Evolutionary conservation across 1,140 invertebrate genomes (phyloP).

Genomic region (Diuraphis noxia): DNA sequence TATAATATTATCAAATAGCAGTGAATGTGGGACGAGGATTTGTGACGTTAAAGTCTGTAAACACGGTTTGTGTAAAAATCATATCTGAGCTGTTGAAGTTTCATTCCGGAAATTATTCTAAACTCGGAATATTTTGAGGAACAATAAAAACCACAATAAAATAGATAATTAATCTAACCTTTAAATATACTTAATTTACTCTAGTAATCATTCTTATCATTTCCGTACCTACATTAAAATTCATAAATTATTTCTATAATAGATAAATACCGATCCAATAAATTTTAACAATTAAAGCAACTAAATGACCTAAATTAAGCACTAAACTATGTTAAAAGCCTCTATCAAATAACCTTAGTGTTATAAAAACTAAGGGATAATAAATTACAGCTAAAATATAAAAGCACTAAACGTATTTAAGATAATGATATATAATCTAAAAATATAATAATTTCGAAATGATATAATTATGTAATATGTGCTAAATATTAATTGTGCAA

Average conservation of each 20-base stretch:
- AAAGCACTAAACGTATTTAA: constrained; percentile 25
- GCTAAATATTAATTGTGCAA: constrained; percentile 44
- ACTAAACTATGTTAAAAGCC: constrained; percentile 34
- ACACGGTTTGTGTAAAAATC: not conserved
- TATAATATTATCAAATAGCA: not conserved
- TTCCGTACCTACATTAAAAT: not conserved
- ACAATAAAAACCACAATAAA: not conserved
- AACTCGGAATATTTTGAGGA: not conserved
- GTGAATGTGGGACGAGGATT: not conserved
- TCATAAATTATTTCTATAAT: not conserved
- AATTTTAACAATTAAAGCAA: constrained; percentile 16
- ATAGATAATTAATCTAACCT: not conserved
- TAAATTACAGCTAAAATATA: not conserved
- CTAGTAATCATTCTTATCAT: not conserved
- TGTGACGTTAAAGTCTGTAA: not conserved
- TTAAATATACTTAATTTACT: not conserved
- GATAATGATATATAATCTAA: constrained; percentile 1
- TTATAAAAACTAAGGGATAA: not conserved
- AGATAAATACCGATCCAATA: constrained; percentile 2
- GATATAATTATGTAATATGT: constrained; percentile 31
- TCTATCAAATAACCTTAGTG: not conserved
- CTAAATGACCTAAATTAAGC: constrained; percentile 10
- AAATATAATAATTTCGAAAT: constrained; percentile 30
- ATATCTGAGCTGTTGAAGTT: not conserved
- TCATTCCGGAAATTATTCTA: not conserved